A percentile compares a stretch with the other conserved stretches of the same genome.
Evolutionary conservation across 2,888 invertebrate species (phyloP).

Genomic region (Noctua janthina): DNA sequence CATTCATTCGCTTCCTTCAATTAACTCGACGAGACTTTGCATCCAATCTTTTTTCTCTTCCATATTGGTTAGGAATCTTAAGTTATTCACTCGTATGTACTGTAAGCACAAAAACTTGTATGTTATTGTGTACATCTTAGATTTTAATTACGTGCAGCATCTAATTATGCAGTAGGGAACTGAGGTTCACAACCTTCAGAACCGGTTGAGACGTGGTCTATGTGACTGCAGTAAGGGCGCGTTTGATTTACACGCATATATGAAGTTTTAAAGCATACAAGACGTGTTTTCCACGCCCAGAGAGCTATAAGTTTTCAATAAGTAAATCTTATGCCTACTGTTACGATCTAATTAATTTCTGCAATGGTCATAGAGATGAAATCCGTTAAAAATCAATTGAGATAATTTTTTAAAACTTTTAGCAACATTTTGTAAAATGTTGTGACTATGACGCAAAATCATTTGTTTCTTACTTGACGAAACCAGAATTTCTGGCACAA

Average conservation of each 20-base stretch:
- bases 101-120: slow-evolving; percentile 44
- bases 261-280: neutral
- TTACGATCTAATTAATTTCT: neutral
- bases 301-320: neutral
- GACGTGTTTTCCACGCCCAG: neutral
- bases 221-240: slow-evolving; percentile 17
- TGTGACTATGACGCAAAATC: neutral
- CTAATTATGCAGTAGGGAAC: slow-evolving; percentile 35
- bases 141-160: slow-evolving; percentile 46
- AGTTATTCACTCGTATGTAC: slow-evolving; percentile 18
- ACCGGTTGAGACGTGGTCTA: slow-evolving; percentile 34
- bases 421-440: neutral
- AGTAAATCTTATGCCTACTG: neutral
- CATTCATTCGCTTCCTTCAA: slow-evolving; percentile 38
- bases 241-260: slow-evolving; percentile 16
- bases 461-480: neutral
- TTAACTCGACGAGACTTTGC: slow-evolving; percentile 28
- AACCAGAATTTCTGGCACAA: neutral
- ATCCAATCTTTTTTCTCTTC: slow-evolving; percentile 30
- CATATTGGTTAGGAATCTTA: slow-evolving; percentile 13
- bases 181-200: slow-evolving; percentile 34
- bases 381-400: neutral
- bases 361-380: neutral
- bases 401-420: neutral
- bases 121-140: slow-evolving; percentile 31